Percentiles rank a stretch among this genome's conserved stretches.
These are phyloP conservation scores for Lampris megalopsis DNA, from an alignment of 2,113 vertebrate genomes.

Conservation along the genomic window DNA sequence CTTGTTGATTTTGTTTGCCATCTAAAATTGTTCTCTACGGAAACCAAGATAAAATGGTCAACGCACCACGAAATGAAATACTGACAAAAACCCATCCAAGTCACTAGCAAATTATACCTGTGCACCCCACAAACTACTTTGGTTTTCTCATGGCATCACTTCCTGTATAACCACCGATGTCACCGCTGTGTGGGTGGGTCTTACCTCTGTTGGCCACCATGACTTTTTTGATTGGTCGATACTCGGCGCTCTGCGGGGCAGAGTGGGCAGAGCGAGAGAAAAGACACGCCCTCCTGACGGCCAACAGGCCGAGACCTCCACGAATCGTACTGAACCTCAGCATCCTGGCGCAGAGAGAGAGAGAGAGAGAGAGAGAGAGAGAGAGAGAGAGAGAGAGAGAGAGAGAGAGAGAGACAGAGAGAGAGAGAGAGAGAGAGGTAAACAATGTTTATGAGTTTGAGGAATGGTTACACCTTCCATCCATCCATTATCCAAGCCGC, in stretches of 20 bases:
- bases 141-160: too few species aligned
- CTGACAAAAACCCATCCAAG: too few species aligned
- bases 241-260: slow-evolving; percentile 76
- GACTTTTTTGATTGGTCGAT: slow-evolving; percentile 92
- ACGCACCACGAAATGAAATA: too few species aligned
- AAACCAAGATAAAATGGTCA: too few species aligned
- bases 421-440: neutral
- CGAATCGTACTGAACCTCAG: slow-evolving; percentile 68
- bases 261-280: slow-evolving; percentile 77
- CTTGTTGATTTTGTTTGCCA: too few species aligned
- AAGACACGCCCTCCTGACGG: slow-evolving; percentile 72
- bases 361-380: too few species aligned
- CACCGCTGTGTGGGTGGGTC: neutral
- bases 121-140: too few species aligned
- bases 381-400: slow-evolving; percentile 8
- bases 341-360: slow-evolving; percentile 78
- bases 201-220: slow-evolving; percentile 91
- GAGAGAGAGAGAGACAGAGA: too few species aligned
- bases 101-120: too few species aligned
- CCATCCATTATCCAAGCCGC: too few species aligned
- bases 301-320: slow-evolving; percentile 81
- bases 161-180: too few species aligned
- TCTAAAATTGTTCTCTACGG: too few species aligned
- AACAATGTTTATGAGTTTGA: neutral
- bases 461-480: neutral